Evolutionary conservation across 1,140 invertebrate species (phyloP).

Genomic region (Micrasema minimum): DNA sequence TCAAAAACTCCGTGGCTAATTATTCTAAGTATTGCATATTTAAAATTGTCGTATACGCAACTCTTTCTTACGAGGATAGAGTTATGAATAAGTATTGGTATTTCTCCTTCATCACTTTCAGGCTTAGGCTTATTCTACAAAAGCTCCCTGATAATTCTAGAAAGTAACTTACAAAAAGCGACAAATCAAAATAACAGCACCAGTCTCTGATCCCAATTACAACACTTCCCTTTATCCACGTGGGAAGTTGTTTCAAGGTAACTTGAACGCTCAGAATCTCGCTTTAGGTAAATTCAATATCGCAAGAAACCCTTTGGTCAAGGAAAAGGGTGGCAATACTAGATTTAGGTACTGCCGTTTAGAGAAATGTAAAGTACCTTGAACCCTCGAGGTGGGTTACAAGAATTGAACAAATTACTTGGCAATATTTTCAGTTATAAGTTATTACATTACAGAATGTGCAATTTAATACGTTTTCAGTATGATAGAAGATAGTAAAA

Average conservation of each 20-base stretch:
- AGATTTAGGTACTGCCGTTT: neutral
- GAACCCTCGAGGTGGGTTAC: neutral
- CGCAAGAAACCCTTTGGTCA: conserved; percentile 39
- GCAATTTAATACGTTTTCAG: no score
- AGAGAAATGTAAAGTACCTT: no score
- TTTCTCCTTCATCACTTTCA: conserved; percentile 44
- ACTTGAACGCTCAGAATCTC: neutral
- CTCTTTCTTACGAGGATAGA: no score
- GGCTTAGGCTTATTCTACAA: conserved; percentile 16
- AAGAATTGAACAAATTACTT: conserved; percentile 27
- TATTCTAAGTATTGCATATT: no score
- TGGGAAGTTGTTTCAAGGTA: neutral
- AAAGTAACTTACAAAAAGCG: neutral
- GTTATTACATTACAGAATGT: no score
- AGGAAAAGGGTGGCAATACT: conserved; percentile 7
- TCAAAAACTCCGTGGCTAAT: no score
- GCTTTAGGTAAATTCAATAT: conserved; percentile 53
- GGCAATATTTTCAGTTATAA: neutral
- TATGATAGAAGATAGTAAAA: no score
- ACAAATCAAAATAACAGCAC: neutral
- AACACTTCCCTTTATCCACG: neutral
- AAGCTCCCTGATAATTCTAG: neutral
- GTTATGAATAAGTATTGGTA: conserved; percentile 52
- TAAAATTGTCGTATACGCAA: no score
- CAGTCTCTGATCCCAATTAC: neutral